Base-by-base conservation (phyloP, 2,888 invertebrate species). In the Prenolepis imparis region DNA sequence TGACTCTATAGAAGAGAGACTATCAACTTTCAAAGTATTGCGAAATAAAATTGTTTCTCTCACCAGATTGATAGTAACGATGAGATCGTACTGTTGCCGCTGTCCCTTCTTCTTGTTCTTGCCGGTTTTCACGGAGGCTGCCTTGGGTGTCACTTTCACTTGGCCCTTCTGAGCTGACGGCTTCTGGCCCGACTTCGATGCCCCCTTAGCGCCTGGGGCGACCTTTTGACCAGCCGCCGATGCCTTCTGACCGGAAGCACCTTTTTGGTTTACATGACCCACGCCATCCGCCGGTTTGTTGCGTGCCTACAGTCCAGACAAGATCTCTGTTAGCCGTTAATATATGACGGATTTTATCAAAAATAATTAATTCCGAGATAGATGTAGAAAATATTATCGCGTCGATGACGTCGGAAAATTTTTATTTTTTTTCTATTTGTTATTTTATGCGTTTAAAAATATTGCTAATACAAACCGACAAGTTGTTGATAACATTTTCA, bases 21-120 rank as follows among this genome's bases (percentile, higher is more conserved):
- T 70, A 32, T 21, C 4, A 32, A 52, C 0, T 1, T 9, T 24
- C 0, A 70, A 70, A 21, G n/a, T 15, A 28, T 48, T 8, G 39
- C 15, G 11, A 28, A 15, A 59, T 66, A 44, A 44, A 57, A 57
- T 21, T 11, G 24, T 15, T 21, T 9, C 15, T 95, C 97, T 97
- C 94, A 98, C 98, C 96, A 98, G 95, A 94, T 98, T 97, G 91
- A 98, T 98, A 89, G 97, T 98, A 90, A 98, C 98, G 89, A 97
- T 96, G 81, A 98, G 96, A 92, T 98, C 98, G 91, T 98, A 97
- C 93, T 97, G 97, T 93, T 97, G 97, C 90, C 97, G 97, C 92
- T 97, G 96, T 92, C 97, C 97, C 18, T 97, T 97, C 95, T 97
- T 97, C 95, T 97, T 96, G 95, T 97, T 97, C 91, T 97, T 96